Base-by-base conservation (phyloP, 1,140 invertebrate species). In the Scaptomyza graminum region DNA sequence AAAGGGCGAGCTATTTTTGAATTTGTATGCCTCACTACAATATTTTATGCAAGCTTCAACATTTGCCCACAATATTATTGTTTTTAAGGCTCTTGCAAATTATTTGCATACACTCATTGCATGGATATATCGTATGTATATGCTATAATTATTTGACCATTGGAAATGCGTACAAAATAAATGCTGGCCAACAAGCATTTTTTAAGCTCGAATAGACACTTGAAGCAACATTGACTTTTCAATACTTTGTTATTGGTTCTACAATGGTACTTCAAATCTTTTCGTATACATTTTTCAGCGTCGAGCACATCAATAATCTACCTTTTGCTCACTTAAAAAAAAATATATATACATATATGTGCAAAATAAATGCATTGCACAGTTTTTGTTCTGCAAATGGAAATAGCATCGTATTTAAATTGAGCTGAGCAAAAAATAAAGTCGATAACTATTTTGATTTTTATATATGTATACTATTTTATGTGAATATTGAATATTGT, bases 41-140 rank as follows among this genome's bases (percentile, higher is more conserved):
- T 41, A 41, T 41, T 41, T 41, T n/a, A 41, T 41, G n/a, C 37
- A 41, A 41, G 12, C n/a, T 41, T 41, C 37, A 41, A 41, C 37
- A 41, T 41, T 41, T 41, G 37, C 37, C 37, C 37, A 39, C 37
- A 34, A 2, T 9, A 41, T 41, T 41, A 41, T 41, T 41, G 37
- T 41, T 41, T 41, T n/a, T n/a, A 6, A n/a, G 37, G 37, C 12
- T 41, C 11, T 4, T 4, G 34, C 9, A 37, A 37, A 11, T 12
- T 11, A 37, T 41, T 41, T n/a, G 12, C 37, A n/a, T n/a, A n/a
- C 37, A 41, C 12, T n/a, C 12, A 12, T 41, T 41, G 37, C 37
- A 41, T 41, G 37, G 37, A 39, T 39, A 39, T 12, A n/a, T n/a
- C n/a, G n/a, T n/a, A n/a, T n/a, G 18, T 22, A 22, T 22, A 41